A percentile compares a stretch with the other conserved stretches of the same genome.
Conservation (phyloP, 2,888 invertebrate species). For the Epirrhoe tristata region DNA sequence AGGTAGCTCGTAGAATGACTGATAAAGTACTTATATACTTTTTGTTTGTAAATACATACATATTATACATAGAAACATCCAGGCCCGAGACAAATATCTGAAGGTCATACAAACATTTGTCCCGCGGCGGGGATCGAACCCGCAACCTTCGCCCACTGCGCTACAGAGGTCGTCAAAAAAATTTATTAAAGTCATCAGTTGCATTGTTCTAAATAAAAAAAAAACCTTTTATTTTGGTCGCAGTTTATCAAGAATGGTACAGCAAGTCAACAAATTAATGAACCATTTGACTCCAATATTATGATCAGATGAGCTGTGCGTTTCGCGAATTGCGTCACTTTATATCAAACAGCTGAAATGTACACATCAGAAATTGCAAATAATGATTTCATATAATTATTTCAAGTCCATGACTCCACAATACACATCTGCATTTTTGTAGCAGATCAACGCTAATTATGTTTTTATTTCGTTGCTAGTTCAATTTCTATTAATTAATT, state of each 20-base stretch:
- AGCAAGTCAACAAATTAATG: background rate
- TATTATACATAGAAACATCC: too few species aligned
- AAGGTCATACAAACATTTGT: too few species aligned
- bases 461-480: background rate
- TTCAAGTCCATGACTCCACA: background rate
- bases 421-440: constrained; percentile 3
- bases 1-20: too few species aligned
- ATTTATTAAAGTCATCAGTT: too few species aligned
- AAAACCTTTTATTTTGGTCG: background rate
- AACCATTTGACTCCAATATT: constrained; percentile 18
- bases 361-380: constrained; percentile 9
- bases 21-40: too few species aligned
- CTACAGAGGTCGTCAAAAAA: too few species aligned
- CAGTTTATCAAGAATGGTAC: background rate
- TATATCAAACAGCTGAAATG: constrained; percentile 21
- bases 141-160: too few species aligned
- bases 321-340: constrained; percentile 9
- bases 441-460: constrained; percentile 3
- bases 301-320: constrained; percentile 9
- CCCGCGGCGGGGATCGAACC: too few species aligned
- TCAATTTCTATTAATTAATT: background rate
- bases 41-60: too few species aligned
- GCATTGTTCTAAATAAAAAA: background rate
- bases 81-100: too few species aligned
- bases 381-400: background rate